Evolutionary conservation across 2,113 vertebrate genomes (phyloP), one percentile per base, ranked within the genome.

Genomic region (Platycercus adscitus): DNA sequence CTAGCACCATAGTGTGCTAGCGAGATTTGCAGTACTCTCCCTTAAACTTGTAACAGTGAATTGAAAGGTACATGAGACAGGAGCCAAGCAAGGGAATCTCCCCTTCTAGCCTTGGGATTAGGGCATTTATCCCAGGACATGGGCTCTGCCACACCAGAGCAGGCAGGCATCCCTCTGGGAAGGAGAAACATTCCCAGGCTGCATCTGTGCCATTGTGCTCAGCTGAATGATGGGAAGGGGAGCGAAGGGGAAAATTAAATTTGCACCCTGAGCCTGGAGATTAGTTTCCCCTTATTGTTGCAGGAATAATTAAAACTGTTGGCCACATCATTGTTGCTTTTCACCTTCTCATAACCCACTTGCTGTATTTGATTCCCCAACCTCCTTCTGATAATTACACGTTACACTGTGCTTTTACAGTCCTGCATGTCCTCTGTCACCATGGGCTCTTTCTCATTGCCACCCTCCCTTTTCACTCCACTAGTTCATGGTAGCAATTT

Each of bases 221-320:
- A 11, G 41, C 63, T 89, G 84, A 83, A 86, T 85, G 84, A 47
- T 85, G 81, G 89, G 78, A 91, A 95, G 52, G 88, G 64, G 88
- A 60, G 16, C 0, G 6, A 86, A 89, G 58, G 71, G 76, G 60
- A 86, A 80, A 96, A 88, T 88, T 71, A 43, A 91, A 81, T 82
- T 91, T 84, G 61, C 33, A 80, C 77, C 70, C 73, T 78, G 63
- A 73, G 31, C 49, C 52, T 41, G 61, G 66, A 86, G 90, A 94
- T 82, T 76, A 77, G 53, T 76, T 91, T 94, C 81, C 77, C 66
- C 9, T 93, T 83, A 92, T 89, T 97, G 87, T 90, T 82, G 18
- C 9, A 70, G 25, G 58, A 89, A 91, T 88, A 92, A 89, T 81
- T 58, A 71, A 88, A 91, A 76, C 14, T 31, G 0, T 55, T 92